Evolutionary conservation across 2,797 vertebrate genomes (phyloP), one percentile per base, ranked within the genome.

Genomic region (Myotis daubentonii): DNA sequence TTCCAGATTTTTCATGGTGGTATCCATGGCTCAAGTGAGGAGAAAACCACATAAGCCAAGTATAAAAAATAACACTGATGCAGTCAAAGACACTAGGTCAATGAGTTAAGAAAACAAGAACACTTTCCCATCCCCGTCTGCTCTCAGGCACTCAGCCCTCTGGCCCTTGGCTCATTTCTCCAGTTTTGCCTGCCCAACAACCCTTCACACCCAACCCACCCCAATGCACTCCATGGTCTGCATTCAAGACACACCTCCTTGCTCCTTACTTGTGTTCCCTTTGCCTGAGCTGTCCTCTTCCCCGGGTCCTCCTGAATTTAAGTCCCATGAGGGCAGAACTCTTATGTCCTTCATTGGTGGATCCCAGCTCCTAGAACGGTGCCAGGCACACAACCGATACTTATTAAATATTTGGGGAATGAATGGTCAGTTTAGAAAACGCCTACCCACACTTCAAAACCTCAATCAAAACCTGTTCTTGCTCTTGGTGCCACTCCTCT

Each of bases 401-500:
- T 60, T 38, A 65, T 8, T 81, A 78, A 95, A 92, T 49, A 78
- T 83, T 25, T 88, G 75, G 41, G 41, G 33, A 91, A 80, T 65
- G 19, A 79, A 30, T 19, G 47, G 4, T 36, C 70, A 70, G 19
- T 8, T 33, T 72, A 44, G 81, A n/a, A 76, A 87, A 75, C 53
- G 70, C 53, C 82, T 88, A 28, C 3, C 11, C 55, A 74, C 11
- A 10, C 22, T 84, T 94, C 51, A 84, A 91, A 87, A 65, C 60
- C 16, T 70, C 66, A 23, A 2, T 53, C 25, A 30, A 65, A 36
- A n/a, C n/a, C n/a, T 36, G 11, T 33, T 81, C 11, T 68, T 53
- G 68, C 3, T 60, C 38, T 53, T 53, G n/a, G 15, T 11, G 44
- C 15, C 12, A 6, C 22, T 23, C 10, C 53, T 62, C 22, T 13